These are phyloP conservation scores for Antechinus flavipes DNA, from an alignment of 2,113 vertebrate species.

Conservation along the genomic window DNA sequence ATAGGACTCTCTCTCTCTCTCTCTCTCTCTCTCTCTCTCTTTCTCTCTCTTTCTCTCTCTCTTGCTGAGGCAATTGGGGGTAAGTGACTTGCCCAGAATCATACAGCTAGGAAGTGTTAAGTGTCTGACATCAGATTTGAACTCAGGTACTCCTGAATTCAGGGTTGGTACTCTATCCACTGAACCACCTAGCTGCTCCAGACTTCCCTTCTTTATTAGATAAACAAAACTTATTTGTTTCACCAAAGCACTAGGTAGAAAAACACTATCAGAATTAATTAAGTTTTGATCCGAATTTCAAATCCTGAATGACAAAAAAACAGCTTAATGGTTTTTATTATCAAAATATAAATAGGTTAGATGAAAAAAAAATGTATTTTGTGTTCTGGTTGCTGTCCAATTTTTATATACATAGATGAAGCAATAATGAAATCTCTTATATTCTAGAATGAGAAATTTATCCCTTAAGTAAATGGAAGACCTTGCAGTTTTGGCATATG, in stretches of 20 bases:
- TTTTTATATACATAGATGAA: slow-evolving; percentile 44
- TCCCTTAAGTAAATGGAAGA: slow-evolving; percentile 44
- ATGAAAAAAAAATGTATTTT: slow-evolving; percentile 40
- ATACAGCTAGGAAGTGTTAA: too few relatives aligned
- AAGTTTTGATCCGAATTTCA: slow-evolving; percentile 48
- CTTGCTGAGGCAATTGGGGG: too few relatives aligned
- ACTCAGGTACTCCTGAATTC: too few relatives aligned
- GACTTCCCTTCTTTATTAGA: slow-evolving; percentile 18
- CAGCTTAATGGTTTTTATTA: slow-evolving; percentile 38
- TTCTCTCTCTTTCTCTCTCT: too few relatives aligned
- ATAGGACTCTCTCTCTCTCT: not conserved
- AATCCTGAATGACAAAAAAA: slow-evolving; percentile 16
- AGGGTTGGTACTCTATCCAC: too few relatives aligned
- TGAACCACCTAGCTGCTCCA: not conserved
- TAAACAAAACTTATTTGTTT: slow-evolving; percentile 51
- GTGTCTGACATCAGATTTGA: too few relatives aligned
- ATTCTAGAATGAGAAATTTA: slow-evolving; percentile 42
- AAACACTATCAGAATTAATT: slow-evolving; percentile 48
- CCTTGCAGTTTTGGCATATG: slow-evolving; percentile 14
- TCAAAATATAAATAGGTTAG: slow-evolving; percentile 53
- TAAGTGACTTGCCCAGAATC: too few relatives aligned
- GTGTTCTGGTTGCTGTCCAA: slow-evolving; percentile 22
- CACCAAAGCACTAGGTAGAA: slow-evolving; percentile 8
- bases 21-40: too few relatives aligned
- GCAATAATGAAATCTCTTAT: slow-evolving; percentile 53